Evolutionary conservation across 1,140 invertebrate species (phyloP).

Genomic region (Wasmannia auropunctata): DNA sequence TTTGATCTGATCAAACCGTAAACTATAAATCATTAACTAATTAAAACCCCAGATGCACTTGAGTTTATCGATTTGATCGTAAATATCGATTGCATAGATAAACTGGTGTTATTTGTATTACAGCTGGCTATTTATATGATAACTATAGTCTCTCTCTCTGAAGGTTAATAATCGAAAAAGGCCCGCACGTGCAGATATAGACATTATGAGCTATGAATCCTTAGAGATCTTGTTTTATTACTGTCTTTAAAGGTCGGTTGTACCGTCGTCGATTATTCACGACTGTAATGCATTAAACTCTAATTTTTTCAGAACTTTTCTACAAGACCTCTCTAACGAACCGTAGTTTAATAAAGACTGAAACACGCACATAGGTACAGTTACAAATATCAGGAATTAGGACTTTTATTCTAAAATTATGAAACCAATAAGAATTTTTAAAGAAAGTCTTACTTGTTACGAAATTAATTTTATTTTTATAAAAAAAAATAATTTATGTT

Average conservation of each 20-base stretch:
- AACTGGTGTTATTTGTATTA: neutral
- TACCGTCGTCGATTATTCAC: conserved; percentile 1
- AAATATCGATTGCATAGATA: neutral
- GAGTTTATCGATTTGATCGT: neutral
- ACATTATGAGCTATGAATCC: conserved; percentile 14
- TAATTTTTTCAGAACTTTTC: neutral
- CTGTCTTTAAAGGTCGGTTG: conserved; percentile 5
- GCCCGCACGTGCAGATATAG: neutral
- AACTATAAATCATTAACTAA: neutral
- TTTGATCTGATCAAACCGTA: neutral
- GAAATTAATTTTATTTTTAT: neutral
- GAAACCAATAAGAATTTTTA: neutral
- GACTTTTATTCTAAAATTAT: neutral
- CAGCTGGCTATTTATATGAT: conserved; percentile 8
- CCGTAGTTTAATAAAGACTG: neutral
- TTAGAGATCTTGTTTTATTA: conserved; percentile 29
- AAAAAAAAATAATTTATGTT: neutral
- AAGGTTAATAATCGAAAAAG: conserved; percentile 28
- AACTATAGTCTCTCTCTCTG: neutral
- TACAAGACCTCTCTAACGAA: neutral
- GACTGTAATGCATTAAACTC: neutral
- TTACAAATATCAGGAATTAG: neutral
- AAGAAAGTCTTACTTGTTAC: neutral
- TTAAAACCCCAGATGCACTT: neutral
- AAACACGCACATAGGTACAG: neutral